phyloP scores from a whole-genome alignment of 2,888 invertebrate genomes.

The Epistrophe eligans region DNA sequence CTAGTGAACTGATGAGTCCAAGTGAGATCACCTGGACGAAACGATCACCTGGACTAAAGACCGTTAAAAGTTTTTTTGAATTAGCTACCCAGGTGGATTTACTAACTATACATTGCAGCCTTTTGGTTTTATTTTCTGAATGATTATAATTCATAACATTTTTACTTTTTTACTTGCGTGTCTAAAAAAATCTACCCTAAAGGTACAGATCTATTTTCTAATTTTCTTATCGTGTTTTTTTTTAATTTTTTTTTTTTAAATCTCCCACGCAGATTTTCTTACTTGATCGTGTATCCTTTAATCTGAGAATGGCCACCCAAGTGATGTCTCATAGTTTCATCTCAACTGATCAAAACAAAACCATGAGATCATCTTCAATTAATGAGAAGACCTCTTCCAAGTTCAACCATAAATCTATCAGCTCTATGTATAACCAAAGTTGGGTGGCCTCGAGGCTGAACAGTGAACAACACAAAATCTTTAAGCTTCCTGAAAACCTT shows the following conservation, averaged over 20 bases:
- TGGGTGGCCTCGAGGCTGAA: conserved; percentile 52
- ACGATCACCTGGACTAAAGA: too few relatives aligned
- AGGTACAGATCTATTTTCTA: not conserved
- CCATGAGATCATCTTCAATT: conserved; percentile 40
- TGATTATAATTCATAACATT: too few relatives aligned
- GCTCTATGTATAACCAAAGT: conserved; percentile 37
- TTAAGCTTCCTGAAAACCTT: conserved; percentile 43
- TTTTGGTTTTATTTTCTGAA: too few relatives aligned
- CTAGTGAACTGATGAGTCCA: too few relatives aligned
- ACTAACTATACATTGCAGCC: too few relatives aligned
- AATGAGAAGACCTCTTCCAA: conserved; percentile 50
- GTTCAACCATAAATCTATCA: conserved; percentile 57
- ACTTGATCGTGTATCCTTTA: conserved; percentile 6
- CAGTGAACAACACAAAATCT: not conserved
- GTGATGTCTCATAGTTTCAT: conserved; percentile 34
- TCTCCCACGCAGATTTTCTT: not conserved
- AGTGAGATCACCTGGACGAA: too few relatives aligned
- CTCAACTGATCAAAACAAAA: not conserved
- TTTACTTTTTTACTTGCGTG: too few relatives aligned
- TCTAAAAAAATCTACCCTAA: too few relatives aligned
- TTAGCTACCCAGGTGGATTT: too few relatives aligned
- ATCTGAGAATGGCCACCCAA: conserved; percentile 58
- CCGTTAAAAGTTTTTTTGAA: too few relatives aligned
- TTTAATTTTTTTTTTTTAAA: not conserved
- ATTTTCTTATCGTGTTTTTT: not conserved